A percentile compares a stretch with the other conserved stretches of the same genome.
Conservation (phyloP, 2,797 vertebrate genomes). For the Sebastes variabilis region DNA sequence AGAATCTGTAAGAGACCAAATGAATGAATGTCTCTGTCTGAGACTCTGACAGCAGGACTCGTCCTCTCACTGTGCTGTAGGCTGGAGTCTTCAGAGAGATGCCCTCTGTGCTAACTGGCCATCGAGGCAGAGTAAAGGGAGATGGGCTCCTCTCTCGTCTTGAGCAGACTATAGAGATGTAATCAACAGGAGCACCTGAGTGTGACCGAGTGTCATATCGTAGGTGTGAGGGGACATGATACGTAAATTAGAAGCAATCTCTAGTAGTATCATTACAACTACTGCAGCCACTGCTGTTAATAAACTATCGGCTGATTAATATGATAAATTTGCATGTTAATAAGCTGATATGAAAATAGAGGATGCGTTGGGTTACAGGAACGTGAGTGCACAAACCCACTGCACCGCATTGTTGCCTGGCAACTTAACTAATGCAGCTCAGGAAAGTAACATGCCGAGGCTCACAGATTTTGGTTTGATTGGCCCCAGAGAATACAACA, state of each 20-base stretch:
- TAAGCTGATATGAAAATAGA: constrained; percentile 38
- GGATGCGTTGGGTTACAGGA: constrained; percentile 31
- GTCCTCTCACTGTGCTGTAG: background rate
- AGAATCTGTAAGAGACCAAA: background rate
- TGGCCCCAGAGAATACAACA: constrained; percentile 30
- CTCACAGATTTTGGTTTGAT: constrained; percentile 42
- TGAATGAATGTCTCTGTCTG: constrained; percentile 31
- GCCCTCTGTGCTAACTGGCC: constrained; percentile 37
- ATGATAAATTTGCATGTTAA: constrained; percentile 48
- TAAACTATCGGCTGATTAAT: constrained; percentile 9
- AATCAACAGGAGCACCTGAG: constrained; percentile 55
- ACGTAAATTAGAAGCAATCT: constrained; percentile 23
- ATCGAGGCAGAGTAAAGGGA: constrained; percentile 42
- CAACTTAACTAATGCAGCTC: constrained; percentile 74
- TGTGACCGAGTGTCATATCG: constrained; percentile 42
- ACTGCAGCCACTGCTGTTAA: background rate
- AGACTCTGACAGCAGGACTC: constrained; percentile 19
- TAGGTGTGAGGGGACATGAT: constrained; percentile 24
- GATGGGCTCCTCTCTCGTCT: constrained; percentile 45
- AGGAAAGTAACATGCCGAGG: constrained; percentile 49
- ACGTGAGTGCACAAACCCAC: constrained; percentile 42
- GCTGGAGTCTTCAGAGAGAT: constrained; percentile 25
- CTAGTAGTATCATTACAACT: background rate
- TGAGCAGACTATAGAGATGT: constrained; percentile 28
- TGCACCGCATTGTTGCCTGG: constrained; percentile 74